phyloP scores from a whole-genome alignment of 2,888 invertebrate genomes.

The Abscondita cerata region DNA sequence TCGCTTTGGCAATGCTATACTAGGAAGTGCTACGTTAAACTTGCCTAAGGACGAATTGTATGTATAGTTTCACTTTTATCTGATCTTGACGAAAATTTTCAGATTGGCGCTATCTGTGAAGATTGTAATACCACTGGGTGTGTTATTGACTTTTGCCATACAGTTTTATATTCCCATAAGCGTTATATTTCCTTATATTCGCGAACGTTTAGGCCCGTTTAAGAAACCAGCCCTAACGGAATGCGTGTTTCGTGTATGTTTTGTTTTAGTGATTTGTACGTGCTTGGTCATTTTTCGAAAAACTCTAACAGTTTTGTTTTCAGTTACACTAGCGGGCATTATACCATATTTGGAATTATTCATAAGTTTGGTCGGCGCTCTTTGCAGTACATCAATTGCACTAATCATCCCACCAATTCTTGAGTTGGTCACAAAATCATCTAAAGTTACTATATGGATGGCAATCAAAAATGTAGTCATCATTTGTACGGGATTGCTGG shows the following conservation, averaged over 20 bases:
- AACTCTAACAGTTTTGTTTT: not conserved
- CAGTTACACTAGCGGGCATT: conserved; percentile 83
- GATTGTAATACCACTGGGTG: conserved; percentile 82
- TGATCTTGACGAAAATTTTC: conserved; percentile 37
- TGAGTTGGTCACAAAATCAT: conserved; percentile 74
- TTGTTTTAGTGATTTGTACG: conserved; percentile 83
- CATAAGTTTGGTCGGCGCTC: conserved; percentile 90
- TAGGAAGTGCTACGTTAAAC: conserved; percentile 89
- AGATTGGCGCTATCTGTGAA: conserved; percentile 85
- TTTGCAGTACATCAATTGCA: conserved; percentile 87
- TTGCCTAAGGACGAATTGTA: conserved; percentile 70
- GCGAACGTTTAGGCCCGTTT: conserved; percentile 63
- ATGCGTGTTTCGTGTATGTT: conserved; percentile 70
- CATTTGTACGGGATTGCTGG: conserved; percentile 70
- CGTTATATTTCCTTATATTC: conserved; percentile 82
- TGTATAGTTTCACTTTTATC: conserved; percentile 46
- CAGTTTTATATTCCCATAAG: conserved; percentile 95
- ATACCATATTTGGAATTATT: conserved; percentile 87
- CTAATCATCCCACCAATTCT: conserved; percentile 88
- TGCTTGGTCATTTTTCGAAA: too few relatives aligned
- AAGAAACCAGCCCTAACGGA: conserved; percentile 69
- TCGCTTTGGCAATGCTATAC: conserved; percentile 82
- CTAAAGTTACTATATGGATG: conserved; percentile 59
- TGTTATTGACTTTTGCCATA: conserved; percentile 89
- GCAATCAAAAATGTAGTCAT: conserved; percentile 70